Percentiles rank a stretch among this genome's conserved stretches.
These are phyloP conservation scores for Istiophorus platypterus DNA, from an alignment of 2,113 vertebrate genomes.

Conservation along the genomic window DNA sequence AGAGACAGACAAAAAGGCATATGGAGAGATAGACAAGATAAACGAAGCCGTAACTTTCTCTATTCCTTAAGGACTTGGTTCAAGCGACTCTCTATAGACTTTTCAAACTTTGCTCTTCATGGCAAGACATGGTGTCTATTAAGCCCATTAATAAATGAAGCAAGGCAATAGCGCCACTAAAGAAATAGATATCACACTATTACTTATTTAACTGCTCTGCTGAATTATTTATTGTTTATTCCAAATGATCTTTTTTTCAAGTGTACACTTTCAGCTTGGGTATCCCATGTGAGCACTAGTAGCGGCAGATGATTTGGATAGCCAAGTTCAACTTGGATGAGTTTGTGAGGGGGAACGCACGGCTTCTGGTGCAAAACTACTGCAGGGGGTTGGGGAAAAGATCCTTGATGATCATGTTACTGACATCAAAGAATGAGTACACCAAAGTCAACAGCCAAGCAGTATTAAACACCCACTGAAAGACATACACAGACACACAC, in stretches of 20 bases:
- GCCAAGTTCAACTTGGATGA: slow-evolving; percentile 73
- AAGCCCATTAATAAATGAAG: slow-evolving; percentile 83
- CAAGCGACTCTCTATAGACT: slow-evolving; percentile 60
- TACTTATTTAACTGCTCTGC: slow-evolving; percentile 82
- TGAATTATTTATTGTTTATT: slow-evolving; percentile 87
- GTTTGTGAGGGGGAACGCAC: slow-evolving; percentile 53
- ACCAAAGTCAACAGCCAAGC: slow-evolving; percentile 78
- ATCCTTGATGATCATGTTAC: slow-evolving; percentile 81
- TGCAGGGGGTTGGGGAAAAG: slow-evolving; percentile 66
- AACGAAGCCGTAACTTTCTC: slow-evolving; percentile 72
- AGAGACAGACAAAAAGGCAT: slow-evolving; percentile 52
- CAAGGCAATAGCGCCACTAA: slow-evolving; percentile 82
- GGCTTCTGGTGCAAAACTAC: slow-evolving; percentile 66
- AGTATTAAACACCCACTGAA: slow-evolving; percentile 75
- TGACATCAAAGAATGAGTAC: slow-evolving; percentile 81
- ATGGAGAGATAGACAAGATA: slow-evolving; percentile 55
- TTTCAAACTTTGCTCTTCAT: slow-evolving; percentile 70
- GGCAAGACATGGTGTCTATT: slow-evolving; percentile 77
- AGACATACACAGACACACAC: slow-evolving; percentile 57
- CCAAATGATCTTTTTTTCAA: slow-evolving; percentile 81
- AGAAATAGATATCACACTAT: slow-evolving; percentile 84
- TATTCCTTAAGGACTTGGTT: slow-evolving; percentile 64
- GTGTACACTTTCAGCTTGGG: slow-evolving; percentile 76
- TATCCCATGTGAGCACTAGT: slow-evolving; percentile 76
- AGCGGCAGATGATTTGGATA: slow-evolving; percentile 69